Percentiles rank a stretch among this genome's conserved stretches.
Evolutionary conservation across 2,797 vertebrate genomes (phyloP).

Genomic region (Aulostomus chinensis): DNA sequence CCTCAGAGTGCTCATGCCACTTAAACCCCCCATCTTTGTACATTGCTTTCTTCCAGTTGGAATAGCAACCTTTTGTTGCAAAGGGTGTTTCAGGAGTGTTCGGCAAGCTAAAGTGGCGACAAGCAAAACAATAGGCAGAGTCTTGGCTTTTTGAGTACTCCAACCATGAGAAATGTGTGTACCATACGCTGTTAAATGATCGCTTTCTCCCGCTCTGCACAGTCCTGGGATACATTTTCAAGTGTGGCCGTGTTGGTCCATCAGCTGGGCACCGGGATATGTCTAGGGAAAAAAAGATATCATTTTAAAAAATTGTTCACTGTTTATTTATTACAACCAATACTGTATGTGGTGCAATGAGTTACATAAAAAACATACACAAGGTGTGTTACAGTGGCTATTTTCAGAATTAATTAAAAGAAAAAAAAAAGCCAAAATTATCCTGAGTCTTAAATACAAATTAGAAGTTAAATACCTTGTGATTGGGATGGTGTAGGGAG

Average conservation of each 20-base stretch:
- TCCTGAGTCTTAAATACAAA: no score
- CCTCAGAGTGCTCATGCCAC: background rate
- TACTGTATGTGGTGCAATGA: no score
- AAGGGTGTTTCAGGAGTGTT: background rate
- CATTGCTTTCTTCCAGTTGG: slow-evolving; percentile 23
- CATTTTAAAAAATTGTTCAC: no score
- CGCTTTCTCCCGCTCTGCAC: background rate
- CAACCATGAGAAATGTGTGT: background rate
- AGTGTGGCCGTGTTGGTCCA: slow-evolving; percentile 5
- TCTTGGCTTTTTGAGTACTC: slow-evolving; percentile 18
- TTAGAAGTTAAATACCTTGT: no score
- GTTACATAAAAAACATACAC: no score
- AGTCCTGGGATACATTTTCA: slow-evolving; percentile 3
- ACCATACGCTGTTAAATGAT: background rate
- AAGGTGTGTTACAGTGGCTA: no score
- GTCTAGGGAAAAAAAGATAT: no score
- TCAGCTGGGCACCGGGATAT: no score
- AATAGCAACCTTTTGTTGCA: slow-evolving; percentile 7
- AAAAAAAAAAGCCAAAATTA: no score
- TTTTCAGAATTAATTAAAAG: no score
- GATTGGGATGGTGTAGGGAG: no score
- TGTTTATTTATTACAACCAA: no score
- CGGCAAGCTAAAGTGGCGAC: slow-evolving; percentile 7
- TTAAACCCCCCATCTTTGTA: slow-evolving; percentile 6
- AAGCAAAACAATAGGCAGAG: slow-evolving; percentile 21